A percentile compares a stretch with the other conserved stretches of the same genome.
phyloP scores from a whole-genome alignment of 1,140 invertebrate genomes.

The Psix sp. region DNA sequence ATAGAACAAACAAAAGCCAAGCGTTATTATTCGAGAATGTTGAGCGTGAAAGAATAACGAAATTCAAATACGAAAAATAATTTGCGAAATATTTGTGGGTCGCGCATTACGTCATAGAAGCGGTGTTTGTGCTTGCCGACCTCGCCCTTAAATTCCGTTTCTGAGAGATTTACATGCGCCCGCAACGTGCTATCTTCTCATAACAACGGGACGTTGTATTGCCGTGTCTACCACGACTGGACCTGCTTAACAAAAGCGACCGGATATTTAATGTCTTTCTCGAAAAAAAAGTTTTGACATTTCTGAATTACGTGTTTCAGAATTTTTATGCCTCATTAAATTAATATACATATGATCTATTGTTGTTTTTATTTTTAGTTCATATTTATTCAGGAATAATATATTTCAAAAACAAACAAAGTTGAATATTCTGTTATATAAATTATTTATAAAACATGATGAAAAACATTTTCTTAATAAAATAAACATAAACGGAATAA shows the following conservation, averaged over 20 bases:
- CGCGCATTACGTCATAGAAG: constrained; percentile 22
- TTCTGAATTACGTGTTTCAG: constrained; percentile 26
- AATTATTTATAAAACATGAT: no score
- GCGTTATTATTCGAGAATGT: no score
- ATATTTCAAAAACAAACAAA: no score
- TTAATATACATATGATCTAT: constrained; percentile 8
- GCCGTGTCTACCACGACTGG: not conserved
- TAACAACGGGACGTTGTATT: constrained; percentile 20
- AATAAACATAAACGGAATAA: no score
- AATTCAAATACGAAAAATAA: constrained; percentile 15
- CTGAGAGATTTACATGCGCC: constrained; percentile 35
- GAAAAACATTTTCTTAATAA: no score
- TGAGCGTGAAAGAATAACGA: constrained; percentile 8
- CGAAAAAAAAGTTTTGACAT: constrained; percentile 20
- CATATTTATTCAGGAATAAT: no score
- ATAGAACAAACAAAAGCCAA: no score
- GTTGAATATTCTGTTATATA: no score
- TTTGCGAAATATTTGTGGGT: constrained; percentile 26
- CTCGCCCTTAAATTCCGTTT: constrained; percentile 37
- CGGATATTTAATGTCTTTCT: constrained; percentile 23
- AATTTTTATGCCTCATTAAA: constrained; percentile 32
- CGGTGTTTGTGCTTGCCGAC: constrained; percentile 25
- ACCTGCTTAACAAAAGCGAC: constrained; percentile 5
- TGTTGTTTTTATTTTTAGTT: constrained; percentile 4
- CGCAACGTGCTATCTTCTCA: constrained; percentile 17